Evolutionary conservation across 2,797 vertebrate species (phyloP).

Genomic region (Okamejei kenojei): DNA sequence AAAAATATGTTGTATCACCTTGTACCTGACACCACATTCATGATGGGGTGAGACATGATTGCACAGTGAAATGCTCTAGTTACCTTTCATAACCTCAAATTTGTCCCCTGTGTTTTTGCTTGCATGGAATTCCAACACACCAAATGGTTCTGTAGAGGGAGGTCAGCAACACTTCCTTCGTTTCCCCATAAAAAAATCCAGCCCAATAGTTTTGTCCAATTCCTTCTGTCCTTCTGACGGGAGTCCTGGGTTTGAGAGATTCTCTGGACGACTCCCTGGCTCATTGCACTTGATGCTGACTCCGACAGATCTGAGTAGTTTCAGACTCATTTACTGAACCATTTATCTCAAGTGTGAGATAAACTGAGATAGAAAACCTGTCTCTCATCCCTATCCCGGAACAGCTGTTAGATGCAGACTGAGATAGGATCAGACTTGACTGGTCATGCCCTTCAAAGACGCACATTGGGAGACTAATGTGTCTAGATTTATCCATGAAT

Average conservation of each 20-base stretch:
- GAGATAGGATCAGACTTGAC: background rate
- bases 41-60: no score
- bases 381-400: background rate
- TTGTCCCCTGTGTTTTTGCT: no score
- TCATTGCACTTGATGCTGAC: background rate
- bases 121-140: no score
- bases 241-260: background rate
- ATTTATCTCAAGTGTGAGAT: background rate
- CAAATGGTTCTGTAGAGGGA: no score
- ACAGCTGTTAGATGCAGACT: background rate
- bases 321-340: background rate
- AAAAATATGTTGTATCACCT: no score
- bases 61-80: no score
- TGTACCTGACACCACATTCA: no score
- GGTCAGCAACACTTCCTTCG: no score
- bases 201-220: background rate
- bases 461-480: background rate
- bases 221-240: background rate
- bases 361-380: background rate
- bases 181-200: no score
- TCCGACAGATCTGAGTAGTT: background rate
- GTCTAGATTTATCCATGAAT: background rate
- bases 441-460: background rate
- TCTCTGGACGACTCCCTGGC: background rate
- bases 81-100: no score